These are phyloP conservation scores for Lithobates pipiens DNA, from an alignment of 2,797 vertebrate genomes.

Conservation along the genomic window DNA sequence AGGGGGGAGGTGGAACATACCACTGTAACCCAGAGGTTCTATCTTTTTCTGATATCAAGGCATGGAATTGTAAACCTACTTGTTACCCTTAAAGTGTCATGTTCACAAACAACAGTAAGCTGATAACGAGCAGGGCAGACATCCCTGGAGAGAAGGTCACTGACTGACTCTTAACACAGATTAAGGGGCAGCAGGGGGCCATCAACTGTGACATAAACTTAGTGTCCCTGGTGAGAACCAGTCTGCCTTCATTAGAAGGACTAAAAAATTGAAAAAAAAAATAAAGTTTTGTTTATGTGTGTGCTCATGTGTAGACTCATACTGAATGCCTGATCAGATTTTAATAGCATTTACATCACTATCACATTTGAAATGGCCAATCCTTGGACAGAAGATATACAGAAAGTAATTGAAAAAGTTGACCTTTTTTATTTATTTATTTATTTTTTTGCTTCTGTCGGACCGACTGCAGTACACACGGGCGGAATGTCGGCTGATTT, in stretches of 20 bases:
- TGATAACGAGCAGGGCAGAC: constrained; percentile 50
- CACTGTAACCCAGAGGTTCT: too few relatives aligned
- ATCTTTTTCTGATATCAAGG: too few relatives aligned
- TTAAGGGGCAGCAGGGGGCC: constrained; percentile 39
- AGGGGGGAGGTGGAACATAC: too few relatives aligned
- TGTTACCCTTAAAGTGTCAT: not conserved
- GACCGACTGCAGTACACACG: too few relatives aligned
- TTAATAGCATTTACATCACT: not conserved
- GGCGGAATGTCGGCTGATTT: too few relatives aligned
- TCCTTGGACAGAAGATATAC: not conserved
- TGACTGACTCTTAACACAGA: constrained; percentile 26
- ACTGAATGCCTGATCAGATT: not conserved
- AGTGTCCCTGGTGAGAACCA: constrained; percentile 37
- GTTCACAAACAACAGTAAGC: constrained; percentile 20
- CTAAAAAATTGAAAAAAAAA: not conserved
- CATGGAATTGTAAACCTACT: too few relatives aligned
- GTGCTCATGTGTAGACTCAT: too few relatives aligned
- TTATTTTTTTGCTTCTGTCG: too few relatives aligned
- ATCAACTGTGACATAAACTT: constrained; percentile 27
- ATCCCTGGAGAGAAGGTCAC: constrained; percentile 13
- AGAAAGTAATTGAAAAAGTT: too few relatives aligned
- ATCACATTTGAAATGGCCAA: not conserved
- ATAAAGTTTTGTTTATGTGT: not conserved
- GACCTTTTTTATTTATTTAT: too few relatives aligned
- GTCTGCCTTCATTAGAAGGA: constrained; percentile 26